Evolutionary conservation across 2,888 invertebrate genomes (phyloP), one percentile per base, ranked within the genome.

Genomic region (Didymodactylos carnosus): DNA sequence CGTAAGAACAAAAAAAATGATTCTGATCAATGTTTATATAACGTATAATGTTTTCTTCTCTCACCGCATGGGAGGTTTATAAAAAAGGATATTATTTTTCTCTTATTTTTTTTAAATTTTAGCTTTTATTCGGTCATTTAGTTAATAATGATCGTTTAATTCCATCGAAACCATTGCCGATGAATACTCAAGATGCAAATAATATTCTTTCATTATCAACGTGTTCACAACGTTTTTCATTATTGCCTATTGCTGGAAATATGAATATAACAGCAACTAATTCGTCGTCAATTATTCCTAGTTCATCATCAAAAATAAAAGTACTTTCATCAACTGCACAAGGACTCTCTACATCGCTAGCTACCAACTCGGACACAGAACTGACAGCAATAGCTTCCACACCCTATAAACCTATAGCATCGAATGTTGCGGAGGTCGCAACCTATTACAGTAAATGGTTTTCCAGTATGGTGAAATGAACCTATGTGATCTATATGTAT

Each of bases 171-270:
- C 62, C 62, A 35, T 11, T 62, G 6, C 7, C 35, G n/a, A 62
- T 62, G 62, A 62, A 62, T 62, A 49, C 35, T 10, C 51, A 72
- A 25, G 74, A 74, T 25, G 62, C 49, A 62, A 71, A 46, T 43
- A 74, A 74, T n/a, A 53, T 74, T 29, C 46, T 74, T 25, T 71
- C 71, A 71, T 23, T 74, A 7, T 71, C 51, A 13, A 43, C 51
- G n/a, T 53, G 62, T 62, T 53, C 62, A 23, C 41, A 71, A 23
- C 41, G 74, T 35, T 74, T 71, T 40, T 71, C 71, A 27, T 69
- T 74, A 27, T 71, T 74, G 27, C 74, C 74, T 8, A 74, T 74
- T 7, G 71, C 74, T 35, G 71, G 35, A 1, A 62, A 62, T 62
- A 19, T 62, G 29, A 10, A 29, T 0, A 35, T 35, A 16, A 35